Conservation (phyloP, 2,797 vertebrate genomes). For the Mus caroli region DNA sequence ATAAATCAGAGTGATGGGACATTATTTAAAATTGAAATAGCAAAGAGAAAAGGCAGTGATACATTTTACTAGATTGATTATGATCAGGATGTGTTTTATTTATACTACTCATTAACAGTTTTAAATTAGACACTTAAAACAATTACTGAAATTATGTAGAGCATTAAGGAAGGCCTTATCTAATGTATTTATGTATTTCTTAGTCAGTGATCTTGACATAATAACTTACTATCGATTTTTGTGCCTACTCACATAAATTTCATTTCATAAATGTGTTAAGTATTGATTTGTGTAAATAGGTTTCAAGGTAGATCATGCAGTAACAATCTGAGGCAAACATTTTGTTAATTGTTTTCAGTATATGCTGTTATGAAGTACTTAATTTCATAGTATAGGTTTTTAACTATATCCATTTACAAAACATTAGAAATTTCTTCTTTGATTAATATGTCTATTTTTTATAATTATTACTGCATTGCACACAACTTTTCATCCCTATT, state of each 20-base stretch:
- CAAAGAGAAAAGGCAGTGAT: background rate
- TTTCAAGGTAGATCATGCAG: conserved; percentile 58
- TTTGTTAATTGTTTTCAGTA: conserved; percentile 1
- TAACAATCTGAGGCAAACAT: conserved; percentile 45
- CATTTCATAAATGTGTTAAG: conserved; percentile 71
- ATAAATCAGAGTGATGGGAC: background rate
- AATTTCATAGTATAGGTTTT: background rate
- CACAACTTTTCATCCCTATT: background rate
- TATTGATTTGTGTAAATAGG: conserved; percentile 61
- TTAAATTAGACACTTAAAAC: conserved; percentile 63
- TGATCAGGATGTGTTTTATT: conserved; percentile 56
- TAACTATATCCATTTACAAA: background rate
- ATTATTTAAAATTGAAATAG: conserved; percentile 24
- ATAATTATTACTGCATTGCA: background rate
- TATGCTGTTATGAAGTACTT: background rate
- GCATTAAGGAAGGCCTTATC: conserved; percentile 11
- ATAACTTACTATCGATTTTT: conserved; percentile 74
- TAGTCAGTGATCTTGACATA: conserved; percentile 44
- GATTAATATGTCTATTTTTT: background rate
- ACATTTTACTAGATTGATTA: background rate
- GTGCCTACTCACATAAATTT: conserved; percentile 62
- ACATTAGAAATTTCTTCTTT: background rate
- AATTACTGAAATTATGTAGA: conserved; percentile 63
- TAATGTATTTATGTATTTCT: conserved; percentile 61
- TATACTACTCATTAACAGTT: conserved; percentile 56